These are phyloP conservation scores for Pinna nobilis DNA, from an alignment of 1,140 invertebrate species.

Conservation along the genomic window DNA sequence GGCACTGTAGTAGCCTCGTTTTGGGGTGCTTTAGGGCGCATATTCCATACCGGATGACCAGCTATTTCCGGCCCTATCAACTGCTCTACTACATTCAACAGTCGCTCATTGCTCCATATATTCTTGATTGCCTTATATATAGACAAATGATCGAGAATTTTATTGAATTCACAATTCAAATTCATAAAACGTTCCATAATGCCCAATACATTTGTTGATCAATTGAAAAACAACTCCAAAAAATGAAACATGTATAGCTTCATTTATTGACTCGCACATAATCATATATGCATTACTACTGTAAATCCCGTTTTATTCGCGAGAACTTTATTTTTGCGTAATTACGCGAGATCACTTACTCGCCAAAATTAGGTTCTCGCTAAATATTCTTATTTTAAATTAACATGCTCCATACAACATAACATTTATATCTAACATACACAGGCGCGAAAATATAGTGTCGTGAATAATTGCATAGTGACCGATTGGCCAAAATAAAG, in stretches of 20 bases:
- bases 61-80: slow-evolving; percentile 69
- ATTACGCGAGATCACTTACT: too few relatives aligned
- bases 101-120: neutral
- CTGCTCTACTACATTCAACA: slow-evolving; percentile 67
- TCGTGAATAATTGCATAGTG: too few relatives aligned
- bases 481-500: too few relatives aligned
- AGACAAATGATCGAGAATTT: neutral
- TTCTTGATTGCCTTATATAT: neutral
- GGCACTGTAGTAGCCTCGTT: slow-evolving; percentile 65
- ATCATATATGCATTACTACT: too few relatives aligned
- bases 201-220: neutral
- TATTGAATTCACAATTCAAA: neutral
- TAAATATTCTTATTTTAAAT: too few relatives aligned
- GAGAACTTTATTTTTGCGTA: too few relatives aligned
- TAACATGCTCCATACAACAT: too few relatives aligned
- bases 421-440: too few relatives aligned
- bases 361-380: too few relatives aligned
- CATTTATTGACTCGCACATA: too few relatives aligned
- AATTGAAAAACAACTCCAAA: neutral
- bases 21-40: slow-evolving; percentile 67
- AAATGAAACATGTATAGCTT: neutral
- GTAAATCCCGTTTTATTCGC: too few relatives aligned
- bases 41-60: slow-evolving; percentile 71
- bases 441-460: too few relatives aligned
- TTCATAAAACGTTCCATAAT: neutral